Base-by-base conservation (phyloP, 2,888 invertebrate species). In the Leptinotarsa haldemani region DNA sequence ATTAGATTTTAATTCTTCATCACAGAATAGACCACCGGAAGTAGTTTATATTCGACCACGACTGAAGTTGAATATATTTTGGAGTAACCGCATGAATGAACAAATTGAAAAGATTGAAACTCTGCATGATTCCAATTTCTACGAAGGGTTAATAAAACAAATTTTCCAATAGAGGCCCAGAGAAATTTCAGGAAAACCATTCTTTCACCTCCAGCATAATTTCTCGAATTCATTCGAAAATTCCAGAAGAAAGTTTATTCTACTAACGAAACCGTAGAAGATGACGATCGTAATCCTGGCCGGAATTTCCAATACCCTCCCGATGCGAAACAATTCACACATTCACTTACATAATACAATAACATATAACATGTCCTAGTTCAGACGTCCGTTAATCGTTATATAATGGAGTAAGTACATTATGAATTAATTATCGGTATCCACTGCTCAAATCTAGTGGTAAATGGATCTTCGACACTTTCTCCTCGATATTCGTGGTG, bases 291-390 rank as follows among this genome's bases (percentile, higher is more conserved):
- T 40, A 61, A 61, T 40, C 3, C 9, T 15, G 9, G n/a, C n/a
- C 15, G 61, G 61, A 30, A 30, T 30, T 61, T 61, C 61, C 61
- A n/a, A 40, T 61, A 61, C 30, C 40, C 40, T 61, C 40, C 61
- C 5, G 30, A 25, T 40, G 56, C 18, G n/a, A 61, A 40, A 61
- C 61, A 61, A 61, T 61, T 40, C 61, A 40, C 61, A 40, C 40
- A 16, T 61, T 30, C n/a, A 61, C 61, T 61, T 61, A 61, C 4
- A n/a, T 40, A 61, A 61, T 12, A 40, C 61, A 61, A 61, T n/a
- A 61, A 61, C 61, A 61, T 61, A 68, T 68, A 68, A 68, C 68
- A 20, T 46, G 68, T 56, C 56, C 68, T 22, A 68, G 53, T 68
- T 68, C 30, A 40, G 15, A 68, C 56, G 20, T 20, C 20, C 68